A percentile compares a stretch with the other conserved stretches of the same genome.
phyloP scores from a whole-genome alignment of 2,888 invertebrate species.

The Aporophyla nigra region DNA sequence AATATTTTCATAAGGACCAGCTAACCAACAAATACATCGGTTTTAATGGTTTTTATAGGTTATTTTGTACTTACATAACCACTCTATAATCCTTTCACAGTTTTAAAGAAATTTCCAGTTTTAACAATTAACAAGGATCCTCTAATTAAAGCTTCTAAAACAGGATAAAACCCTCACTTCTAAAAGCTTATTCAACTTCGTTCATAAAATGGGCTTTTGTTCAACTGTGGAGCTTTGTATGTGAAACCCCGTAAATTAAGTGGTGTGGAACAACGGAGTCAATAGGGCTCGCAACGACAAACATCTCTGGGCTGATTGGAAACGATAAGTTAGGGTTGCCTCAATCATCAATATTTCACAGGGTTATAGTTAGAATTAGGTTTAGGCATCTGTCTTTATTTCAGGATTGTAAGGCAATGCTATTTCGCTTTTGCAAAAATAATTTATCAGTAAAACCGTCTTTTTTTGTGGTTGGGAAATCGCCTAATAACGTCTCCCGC shows the following conservation, averaged over 20 bases:
- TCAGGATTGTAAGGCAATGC: neutral
- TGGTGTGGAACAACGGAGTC: constrained; percentile 31
- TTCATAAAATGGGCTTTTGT: constrained; percentile 36
- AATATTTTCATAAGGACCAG: neutral
- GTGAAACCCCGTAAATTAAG: constrained; percentile 37
- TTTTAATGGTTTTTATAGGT: neutral
- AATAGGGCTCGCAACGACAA: constrained; percentile 22
- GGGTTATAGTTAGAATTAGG: neutral
- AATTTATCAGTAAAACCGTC: no score
- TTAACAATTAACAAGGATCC: constrained; percentile 1
- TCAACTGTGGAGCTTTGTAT: constrained; percentile 3
- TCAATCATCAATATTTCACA: neutral
- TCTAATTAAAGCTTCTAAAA: constrained; percentile 18
- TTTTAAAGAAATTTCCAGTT: neutral
- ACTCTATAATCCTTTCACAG: no score
- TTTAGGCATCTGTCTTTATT: neutral
- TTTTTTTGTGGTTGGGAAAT: no score
- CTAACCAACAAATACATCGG: neutral
- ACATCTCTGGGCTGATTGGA: constrained; percentile 43
- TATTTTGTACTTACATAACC: neutral
- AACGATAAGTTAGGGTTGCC: constrained; percentile 28
- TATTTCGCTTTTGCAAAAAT: no score
- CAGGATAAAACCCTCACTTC: constrained; percentile 12
- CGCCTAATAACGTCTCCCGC: no score
- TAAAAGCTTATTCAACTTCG: constrained; percentile 22